These are phyloP conservation scores for Brachionus plicatilis DNA, from an alignment of 1,140 invertebrate genomes.

Conservation along the genomic window DNA sequence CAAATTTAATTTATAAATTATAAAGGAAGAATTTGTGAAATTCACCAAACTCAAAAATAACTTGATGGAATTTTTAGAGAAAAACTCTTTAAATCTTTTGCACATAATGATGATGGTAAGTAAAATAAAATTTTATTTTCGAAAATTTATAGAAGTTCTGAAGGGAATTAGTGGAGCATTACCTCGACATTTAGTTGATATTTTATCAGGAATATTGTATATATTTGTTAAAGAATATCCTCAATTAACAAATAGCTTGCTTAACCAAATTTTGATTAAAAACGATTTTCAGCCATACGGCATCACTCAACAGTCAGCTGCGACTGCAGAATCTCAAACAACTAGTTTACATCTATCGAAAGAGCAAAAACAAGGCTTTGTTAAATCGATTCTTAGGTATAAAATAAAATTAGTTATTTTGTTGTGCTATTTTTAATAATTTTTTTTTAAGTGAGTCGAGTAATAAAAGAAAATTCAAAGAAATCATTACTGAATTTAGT, in stretches of 20 bases:
- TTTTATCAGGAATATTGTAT: conserved; percentile 16
- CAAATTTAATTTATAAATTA: neutral
- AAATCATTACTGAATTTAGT: conserved; percentile 27
- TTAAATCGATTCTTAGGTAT: conserved; percentile 18
- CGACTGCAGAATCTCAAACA: neutral
- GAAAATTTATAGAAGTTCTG: neutral
- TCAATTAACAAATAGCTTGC: conserved; percentile 20
- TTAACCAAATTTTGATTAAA: conserved; percentile 37
- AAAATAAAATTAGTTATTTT: neutral
- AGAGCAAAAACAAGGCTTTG: conserved; percentile 15
- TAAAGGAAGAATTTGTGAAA: conserved; percentile 37
- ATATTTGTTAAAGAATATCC: conserved; percentile 39
- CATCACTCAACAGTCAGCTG: neutral
- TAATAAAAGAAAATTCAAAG: conserved; percentile 35
- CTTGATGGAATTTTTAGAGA: conserved; percentile 30
- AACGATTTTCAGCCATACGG: conserved; percentile 24
- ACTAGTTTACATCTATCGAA: neutral
- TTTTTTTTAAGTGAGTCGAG: neutral
- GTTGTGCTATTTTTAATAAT: neutral
- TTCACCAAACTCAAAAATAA: conserved; percentile 26
- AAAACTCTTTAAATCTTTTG: neutral
- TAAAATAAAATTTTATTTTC: neutral
- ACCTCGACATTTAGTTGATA: conserved; percentile 37
- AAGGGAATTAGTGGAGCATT: conserved; percentile 35
- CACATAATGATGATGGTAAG: conserved; percentile 22